Percentiles rank a stretch among this genome's conserved stretches.
Conservation (phyloP, 2,888 invertebrate species). For the Microctonus aethiopoides region DNA sequence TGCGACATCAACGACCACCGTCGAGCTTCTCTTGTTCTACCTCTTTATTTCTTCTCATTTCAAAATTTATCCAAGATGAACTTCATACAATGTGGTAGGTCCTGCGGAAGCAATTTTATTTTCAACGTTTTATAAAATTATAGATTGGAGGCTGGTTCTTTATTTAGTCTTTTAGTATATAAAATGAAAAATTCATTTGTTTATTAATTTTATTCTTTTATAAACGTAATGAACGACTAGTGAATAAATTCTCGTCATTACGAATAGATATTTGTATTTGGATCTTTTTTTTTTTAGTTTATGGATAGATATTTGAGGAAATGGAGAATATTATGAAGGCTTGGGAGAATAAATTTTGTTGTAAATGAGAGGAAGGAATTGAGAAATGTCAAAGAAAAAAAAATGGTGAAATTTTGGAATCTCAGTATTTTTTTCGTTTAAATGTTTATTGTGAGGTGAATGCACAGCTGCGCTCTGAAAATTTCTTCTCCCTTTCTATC, state of each 20-base stretch:
- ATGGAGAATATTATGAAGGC: neutral
- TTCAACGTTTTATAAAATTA: slow-evolving; percentile 18
- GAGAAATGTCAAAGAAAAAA: neutral
- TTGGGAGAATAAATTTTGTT: neutral
- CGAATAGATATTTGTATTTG: neutral
- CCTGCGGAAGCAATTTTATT: slow-evolving; percentile 4
- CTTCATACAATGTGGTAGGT: neutral
- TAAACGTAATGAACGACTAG: neutral
- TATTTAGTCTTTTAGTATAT: slow-evolving; percentile 2
- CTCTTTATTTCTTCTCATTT: neutral
- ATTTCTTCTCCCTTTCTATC: neutral
- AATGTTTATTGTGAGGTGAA: slow-evolving; percentile 34
- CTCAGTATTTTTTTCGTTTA: slow-evolving; percentile 33
- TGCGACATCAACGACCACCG: slow-evolving; percentile 21
- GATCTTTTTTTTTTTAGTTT: neutral
- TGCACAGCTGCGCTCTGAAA: neutral
- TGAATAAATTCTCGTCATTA: neutral
- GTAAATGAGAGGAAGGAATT: neutral
- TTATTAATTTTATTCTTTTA: neutral
- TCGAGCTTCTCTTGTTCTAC: slow-evolving; percentile 9
- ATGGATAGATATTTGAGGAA: neutral
- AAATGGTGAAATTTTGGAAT: slow-evolving; percentile 17
- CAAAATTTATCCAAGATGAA: neutral
- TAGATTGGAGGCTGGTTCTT: slow-evolving; percentile 1
- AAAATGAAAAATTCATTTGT: neutral